A percentile compares a stretch with the other conserved stretches of the same genome.
phyloP scores from a whole-genome alignment of 2,888 invertebrate genomes.

The Allolobophora icterica region DNA sequence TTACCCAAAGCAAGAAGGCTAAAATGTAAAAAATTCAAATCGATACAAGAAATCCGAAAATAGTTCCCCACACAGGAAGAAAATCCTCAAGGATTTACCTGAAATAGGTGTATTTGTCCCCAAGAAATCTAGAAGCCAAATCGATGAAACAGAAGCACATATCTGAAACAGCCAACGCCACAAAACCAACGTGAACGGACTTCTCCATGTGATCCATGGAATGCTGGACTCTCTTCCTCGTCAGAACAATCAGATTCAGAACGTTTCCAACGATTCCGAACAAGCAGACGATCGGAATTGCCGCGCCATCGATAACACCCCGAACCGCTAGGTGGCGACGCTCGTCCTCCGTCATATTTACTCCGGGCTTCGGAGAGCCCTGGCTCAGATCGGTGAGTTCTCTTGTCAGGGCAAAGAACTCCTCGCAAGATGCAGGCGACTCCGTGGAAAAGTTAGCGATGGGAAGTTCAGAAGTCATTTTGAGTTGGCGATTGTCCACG shows the following conservation, averaged over 20 bases:
- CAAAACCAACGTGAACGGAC: slow-evolving; percentile 22
- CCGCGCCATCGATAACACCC: not conserved
- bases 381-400: not conserved
- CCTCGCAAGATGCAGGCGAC: not conserved
- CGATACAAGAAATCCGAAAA: too few relatives aligned
- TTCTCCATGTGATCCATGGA: slow-evolving; percentile 3
- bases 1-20: too few relatives aligned
- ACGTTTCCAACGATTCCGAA: slow-evolving; percentile 21
- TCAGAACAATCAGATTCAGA: slow-evolving; percentile 5
- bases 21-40: too few relatives aligned
- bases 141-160: not conserved
- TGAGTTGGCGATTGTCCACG: not conserved
- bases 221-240: not conserved
- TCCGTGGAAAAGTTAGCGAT: not conserved
- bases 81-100: not conserved
- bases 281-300: not conserved
- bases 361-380: not conserved
- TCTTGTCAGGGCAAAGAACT: not conserved
- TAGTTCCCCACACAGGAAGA: not conserved
- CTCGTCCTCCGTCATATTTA: slow-evolving; percentile 15
- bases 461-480: not conserved
- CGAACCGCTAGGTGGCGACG: not conserved
- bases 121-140: not conserved
- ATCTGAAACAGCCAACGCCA: not conserved
- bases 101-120: not conserved